Evolutionary conservation across 1,140 invertebrate genomes (phyloP), one percentile per base, ranked within the genome.

Genomic region (Polyergus mexicanus): DNA sequence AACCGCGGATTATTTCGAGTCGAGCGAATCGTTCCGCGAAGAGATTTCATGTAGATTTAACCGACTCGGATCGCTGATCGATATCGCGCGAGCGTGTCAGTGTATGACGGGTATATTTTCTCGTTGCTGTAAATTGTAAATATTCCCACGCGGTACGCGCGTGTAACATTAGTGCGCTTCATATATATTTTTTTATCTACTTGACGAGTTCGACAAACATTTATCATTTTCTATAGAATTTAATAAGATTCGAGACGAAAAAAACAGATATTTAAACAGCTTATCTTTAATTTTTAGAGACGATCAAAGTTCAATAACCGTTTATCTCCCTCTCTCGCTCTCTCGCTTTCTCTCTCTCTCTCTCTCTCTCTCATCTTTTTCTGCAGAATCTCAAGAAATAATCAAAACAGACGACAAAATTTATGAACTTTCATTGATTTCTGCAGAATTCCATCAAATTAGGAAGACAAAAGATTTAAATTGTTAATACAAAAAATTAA

Each of bases 31-130:
- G 56, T 51, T 51, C 74, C 47, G 58, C 72, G 22, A 51, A 19
- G 58, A 22, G 68, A 72, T 62, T 75, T 63, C 22, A 54, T n/a
- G 58, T 16, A 74, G 78, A 81, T 71, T 69, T 35, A 35, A 80
- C 22, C 35, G 32, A 66, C 35, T 54, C 68, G 66, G 32, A 56
- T 71, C 35, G 66, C 11, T 28, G 66, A 83, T 83, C 54, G 28
- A 83, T 83, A 77, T 77, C 81, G 41, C 68, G 38, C 13, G n/a
- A 38, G 22, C 41, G 58, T 84, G 76, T 76, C 68, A 76, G 81
- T 47, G 81, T 47, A 56, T 38, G 72, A 77, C 11, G 56, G 13
- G 32, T 32, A 62, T 75, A 66, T 84, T 65, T 56, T 60, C 25
- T 25, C 28, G 54, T 58, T 35, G 32, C 58, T 51, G n/a, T n/a